Evolutionary conservation across 2,888 invertebrate genomes (phyloP).

Genomic region (Rhagium mordax): DNA sequence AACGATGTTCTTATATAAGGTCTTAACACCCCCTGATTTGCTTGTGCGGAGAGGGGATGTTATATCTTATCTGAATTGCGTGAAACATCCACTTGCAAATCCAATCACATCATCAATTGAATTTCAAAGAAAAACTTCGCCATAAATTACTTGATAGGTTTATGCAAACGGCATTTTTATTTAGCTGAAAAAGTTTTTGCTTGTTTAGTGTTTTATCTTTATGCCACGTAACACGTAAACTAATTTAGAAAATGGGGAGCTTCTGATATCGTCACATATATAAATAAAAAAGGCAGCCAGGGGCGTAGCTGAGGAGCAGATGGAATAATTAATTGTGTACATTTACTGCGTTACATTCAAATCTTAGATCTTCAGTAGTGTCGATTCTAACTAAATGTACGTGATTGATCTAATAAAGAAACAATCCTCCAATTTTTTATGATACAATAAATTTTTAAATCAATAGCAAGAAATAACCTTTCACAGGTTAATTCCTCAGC

Average conservation of each 20-base stretch:
- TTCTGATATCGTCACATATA: conserved; percentile 15
- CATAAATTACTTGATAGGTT: conserved; percentile 54
- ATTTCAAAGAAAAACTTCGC: conserved; percentile 58
- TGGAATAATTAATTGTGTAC: too few relatives aligned
- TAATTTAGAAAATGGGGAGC: conserved; percentile 30
- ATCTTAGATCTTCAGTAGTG: too few relatives aligned
- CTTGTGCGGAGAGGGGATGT: conserved; percentile 30
- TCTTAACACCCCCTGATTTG: conserved; percentile 20
- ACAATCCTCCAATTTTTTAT: too few relatives aligned
- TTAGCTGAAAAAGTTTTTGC: conserved; percentile 35
- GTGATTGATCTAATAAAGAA: too few relatives aligned
- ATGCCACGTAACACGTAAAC: conserved; percentile 42
- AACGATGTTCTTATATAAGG: conserved; percentile 32
- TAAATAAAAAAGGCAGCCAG: conserved; percentile 24
- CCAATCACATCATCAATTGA: conserved; percentile 54
- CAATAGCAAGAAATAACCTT: too few relatives aligned
- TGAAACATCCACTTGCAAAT: conserved; percentile 48
- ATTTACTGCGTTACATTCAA: too few relatives aligned
- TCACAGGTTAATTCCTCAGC: too few relatives aligned
- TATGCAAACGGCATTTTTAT: conserved; percentile 48
- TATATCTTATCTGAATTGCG: conserved; percentile 46
- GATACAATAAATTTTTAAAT: too few relatives aligned
- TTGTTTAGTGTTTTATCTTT: conserved; percentile 41
- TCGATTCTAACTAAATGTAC: too few relatives aligned
- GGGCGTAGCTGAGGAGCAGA: not conserved